A percentile compares a stretch with the other conserved stretches of the same genome.
phyloP scores from a whole-genome alignment of 2,888 invertebrate genomes.

The Hartigia nigra region DNA sequence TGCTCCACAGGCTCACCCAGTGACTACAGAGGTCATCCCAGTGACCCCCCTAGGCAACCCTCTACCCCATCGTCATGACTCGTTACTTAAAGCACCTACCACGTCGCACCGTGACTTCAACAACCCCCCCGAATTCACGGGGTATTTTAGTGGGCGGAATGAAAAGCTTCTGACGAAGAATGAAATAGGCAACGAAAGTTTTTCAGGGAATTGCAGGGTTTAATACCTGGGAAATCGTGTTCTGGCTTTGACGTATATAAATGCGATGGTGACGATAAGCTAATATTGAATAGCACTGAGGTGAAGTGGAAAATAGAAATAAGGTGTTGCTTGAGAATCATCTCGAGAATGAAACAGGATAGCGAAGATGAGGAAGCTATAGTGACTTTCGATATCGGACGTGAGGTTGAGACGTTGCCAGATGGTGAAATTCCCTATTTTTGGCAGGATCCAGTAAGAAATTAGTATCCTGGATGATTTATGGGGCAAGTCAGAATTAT shows the following conservation, averaged over 20 bases:
- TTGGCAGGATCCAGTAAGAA: background rate
- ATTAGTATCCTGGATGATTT: background rate
- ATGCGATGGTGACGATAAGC: background rate
- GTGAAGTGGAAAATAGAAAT: background rate
- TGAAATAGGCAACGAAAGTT: background rate
- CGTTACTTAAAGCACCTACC: background rate
- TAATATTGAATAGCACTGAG: background rate
- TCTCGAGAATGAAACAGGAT: background rate
- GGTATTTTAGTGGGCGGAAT: no score
- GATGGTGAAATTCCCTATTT: background rate
- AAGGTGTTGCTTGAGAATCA: background rate
- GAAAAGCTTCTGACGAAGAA: background rate
- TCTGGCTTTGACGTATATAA: background rate
- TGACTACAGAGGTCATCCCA: slow-evolving; percentile 2
- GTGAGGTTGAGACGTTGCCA: background rate
- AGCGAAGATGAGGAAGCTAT: background rate
- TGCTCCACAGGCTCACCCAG: background rate
- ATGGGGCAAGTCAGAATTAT: background rate
- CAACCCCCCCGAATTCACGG: no score
- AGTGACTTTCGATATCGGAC: background rate
- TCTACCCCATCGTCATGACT: background rate
- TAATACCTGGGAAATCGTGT: background rate
- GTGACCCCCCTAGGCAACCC: no score
- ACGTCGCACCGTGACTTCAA: background rate
- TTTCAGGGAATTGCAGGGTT: background rate